Evolutionary conservation across 2,113 vertebrate species (phyloP).

Genomic region (Myotis yumanensis): DNA sequence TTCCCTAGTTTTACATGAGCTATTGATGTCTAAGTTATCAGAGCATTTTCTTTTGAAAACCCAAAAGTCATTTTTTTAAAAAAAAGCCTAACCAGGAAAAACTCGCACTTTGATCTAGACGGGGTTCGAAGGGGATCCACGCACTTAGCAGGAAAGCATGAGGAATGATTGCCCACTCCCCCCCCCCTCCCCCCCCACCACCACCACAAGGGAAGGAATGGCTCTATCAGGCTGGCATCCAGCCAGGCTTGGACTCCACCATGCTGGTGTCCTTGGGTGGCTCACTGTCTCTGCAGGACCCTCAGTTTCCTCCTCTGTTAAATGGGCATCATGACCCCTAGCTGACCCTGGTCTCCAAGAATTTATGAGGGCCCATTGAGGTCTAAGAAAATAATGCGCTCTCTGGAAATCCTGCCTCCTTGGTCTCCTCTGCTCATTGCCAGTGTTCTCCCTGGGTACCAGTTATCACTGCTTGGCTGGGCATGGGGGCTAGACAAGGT

Average conservation of each 20-base stretch:
- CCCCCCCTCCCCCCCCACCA: neutral
- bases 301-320: neutral
- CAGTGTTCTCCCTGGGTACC: neutral
- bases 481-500: accelerated
- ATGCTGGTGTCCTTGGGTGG: neutral
- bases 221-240: neutral
- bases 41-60: constrained; percentile 86
- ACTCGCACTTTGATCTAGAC: constrained; percentile 84
- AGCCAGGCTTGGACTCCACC: too few relatives aligned
- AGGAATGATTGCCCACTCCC: constrained; percentile 56
- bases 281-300: neutral
- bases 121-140: constrained; percentile 83
- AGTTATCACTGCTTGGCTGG: neutral
- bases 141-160: constrained; percentile 76
- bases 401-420: too few relatives aligned
- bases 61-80: constrained; percentile 76
- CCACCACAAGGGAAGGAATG: neutral
- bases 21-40: constrained; percentile 85
- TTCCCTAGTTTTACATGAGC: constrained; percentile 82
- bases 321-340: neutral
- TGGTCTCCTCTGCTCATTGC: accelerated
- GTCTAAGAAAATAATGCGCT: accelerated
- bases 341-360: neutral
- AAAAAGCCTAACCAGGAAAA: constrained; percentile 82
- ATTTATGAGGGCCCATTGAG: neutral